Evolutionary conservation across 2,888 invertebrate species (phyloP).

Genomic region (Ophion ventricosus): DNA sequence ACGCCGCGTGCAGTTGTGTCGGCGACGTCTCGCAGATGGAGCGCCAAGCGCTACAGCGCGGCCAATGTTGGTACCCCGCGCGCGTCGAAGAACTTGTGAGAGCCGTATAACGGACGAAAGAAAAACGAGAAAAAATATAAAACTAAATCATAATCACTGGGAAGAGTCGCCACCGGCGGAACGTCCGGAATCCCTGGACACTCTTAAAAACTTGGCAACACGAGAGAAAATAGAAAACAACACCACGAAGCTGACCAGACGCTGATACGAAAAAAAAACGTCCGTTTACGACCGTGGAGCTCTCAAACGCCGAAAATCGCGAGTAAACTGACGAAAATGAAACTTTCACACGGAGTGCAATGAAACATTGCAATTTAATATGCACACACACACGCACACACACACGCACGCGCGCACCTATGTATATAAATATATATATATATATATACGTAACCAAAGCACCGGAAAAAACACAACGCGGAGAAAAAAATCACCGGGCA

Average conservation of each 20-base stretch:
- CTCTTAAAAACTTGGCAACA: constrained; percentile 44
- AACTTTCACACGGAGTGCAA: too few species aligned
- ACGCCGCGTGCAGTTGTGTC: constrained; percentile 5
- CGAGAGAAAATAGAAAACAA: background rate
- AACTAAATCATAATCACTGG: background rate
- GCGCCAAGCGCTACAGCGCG: constrained; percentile 64
- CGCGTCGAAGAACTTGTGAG: background rate
- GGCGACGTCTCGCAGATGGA: background rate
- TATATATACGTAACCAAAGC: constrained; percentile 8
- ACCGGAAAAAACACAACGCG: too few species aligned
- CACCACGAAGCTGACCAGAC: background rate
- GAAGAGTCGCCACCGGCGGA: background rate
- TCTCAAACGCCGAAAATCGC: too few species aligned
- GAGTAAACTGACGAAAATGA: too few species aligned
- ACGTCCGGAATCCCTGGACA: constrained; percentile 17
- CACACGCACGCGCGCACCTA: too few species aligned
- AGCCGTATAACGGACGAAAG: background rate
- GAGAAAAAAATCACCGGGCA: too few species aligned
- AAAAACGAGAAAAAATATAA: background rate
- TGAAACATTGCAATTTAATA: too few species aligned
- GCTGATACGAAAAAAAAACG: background rate
- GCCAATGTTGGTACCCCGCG: constrained; percentile 36
- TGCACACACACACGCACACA: too few species aligned
- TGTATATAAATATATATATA: background rate
- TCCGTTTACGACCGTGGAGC: too few species aligned